Conservation (phyloP, 2,888 invertebrate species). For the Epistrophe grossulariae region DNA sequence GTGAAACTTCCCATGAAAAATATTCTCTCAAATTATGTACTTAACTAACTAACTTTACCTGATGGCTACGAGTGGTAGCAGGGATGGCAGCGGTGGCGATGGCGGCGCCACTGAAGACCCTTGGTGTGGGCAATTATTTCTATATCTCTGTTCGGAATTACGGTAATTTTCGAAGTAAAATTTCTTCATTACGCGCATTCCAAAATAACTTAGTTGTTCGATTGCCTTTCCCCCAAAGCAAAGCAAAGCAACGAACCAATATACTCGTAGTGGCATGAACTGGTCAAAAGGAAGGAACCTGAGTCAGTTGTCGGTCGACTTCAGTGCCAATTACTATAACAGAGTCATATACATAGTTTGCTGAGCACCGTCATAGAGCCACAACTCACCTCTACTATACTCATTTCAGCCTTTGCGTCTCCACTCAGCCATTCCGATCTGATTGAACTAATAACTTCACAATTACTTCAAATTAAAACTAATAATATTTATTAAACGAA, state of each 20-base stretch:
- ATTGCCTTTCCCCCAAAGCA: slow-evolving; percentile 17
- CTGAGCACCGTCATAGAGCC: slow-evolving; percentile 30
- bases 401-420: slow-evolving; percentile 27
- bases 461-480: slow-evolving; percentile 76
- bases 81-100: background rate
- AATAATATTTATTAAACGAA: slow-evolving; percentile 76
- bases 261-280: slow-evolving; percentile 20
- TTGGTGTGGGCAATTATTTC: slow-evolving; percentile 54
- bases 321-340: slow-evolving; percentile 50
- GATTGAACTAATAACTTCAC: slow-evolving; percentile 76
- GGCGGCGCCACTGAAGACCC: background rate
- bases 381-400: slow-evolving; percentile 43
- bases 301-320: slow-evolving; percentile 10
- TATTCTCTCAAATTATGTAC: slow-evolving; percentile 35
- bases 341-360: slow-evolving; percentile 31
- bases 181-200: slow-evolving; percentile 74
- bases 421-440: slow-evolving; percentile 69
- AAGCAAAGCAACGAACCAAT: background rate
- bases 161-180: slow-evolving; percentile 73
- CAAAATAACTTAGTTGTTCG: slow-evolving; percentile 67
- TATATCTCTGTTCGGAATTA: slow-evolving; percentile 56
- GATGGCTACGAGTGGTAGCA: background rate
- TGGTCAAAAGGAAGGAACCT: slow-evolving; percentile 34
- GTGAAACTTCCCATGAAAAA: slow-evolving; percentile 63
- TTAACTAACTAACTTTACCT: slow-evolving; percentile 17